phyloP scores from a whole-genome alignment of 2,113 vertebrate species.

The Ardeotis arabs region DNA sequence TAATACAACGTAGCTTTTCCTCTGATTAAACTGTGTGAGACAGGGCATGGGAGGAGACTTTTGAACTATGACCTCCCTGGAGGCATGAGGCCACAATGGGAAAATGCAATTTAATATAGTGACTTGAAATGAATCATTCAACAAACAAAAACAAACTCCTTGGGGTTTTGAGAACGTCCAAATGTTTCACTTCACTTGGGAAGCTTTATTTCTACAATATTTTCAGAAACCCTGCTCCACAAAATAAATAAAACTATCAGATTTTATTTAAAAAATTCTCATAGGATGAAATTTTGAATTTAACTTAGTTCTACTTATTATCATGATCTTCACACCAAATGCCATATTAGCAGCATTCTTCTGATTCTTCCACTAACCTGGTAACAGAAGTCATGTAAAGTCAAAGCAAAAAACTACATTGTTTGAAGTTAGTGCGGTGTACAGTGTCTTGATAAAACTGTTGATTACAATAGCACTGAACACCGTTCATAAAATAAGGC shows the following conservation, averaged over 20 bases:
- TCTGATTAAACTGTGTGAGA: neutral
- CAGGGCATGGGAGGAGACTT: neutral
- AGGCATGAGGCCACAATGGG: neutral
- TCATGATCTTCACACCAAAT: neutral
- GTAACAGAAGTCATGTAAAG: neutral
- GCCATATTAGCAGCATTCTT: neutral
- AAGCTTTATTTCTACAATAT: neutral
- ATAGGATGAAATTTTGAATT: neutral
- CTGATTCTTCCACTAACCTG: neutral
- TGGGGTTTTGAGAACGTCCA: neutral
- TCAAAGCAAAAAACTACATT: neutral
- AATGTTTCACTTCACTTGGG: neutral
- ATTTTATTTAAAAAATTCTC: neutral
- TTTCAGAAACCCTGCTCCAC: neutral
- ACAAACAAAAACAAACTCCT: neutral
- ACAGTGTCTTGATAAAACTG: neutral
- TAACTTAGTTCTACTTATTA: neutral
- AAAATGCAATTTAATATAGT: neutral
- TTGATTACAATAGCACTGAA: neutral
- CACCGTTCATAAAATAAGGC: neutral
- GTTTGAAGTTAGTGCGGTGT: neutral
- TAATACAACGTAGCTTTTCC: neutral
- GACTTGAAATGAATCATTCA: slow-evolving; percentile 6
- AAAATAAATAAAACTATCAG: neutral
- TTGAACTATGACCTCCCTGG: neutral